A percentile compares a stretch with the other conserved stretches of the same genome.
Evolutionary conservation across 1,140 invertebrate species (phyloP).

Genomic region (Brachionus koreanus): DNA sequence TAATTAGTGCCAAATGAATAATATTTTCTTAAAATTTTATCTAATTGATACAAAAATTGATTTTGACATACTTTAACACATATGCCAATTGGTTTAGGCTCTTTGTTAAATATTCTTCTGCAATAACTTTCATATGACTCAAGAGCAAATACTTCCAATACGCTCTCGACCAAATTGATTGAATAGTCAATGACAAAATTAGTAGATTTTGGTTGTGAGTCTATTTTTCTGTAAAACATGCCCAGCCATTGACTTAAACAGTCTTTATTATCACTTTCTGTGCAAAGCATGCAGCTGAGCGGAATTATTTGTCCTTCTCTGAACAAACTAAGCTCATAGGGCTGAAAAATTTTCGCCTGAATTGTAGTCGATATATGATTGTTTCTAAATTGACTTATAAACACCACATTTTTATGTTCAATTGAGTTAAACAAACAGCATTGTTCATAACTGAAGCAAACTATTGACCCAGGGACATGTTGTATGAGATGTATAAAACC

Average conservation of each 20-base stretch:
- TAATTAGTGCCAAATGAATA: slow-evolving; percentile 22
- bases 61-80: slow-evolving; percentile 1
- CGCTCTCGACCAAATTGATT: not conserved
- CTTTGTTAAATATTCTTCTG: not conserved
- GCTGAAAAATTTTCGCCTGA: not conserved
- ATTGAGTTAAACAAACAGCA: not conserved
- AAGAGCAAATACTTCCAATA: not conserved
- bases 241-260: not conserved
- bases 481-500: slow-evolving; percentile 38
- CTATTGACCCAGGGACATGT: slow-evolving; percentile 15
- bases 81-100: not conserved
- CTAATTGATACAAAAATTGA: slow-evolving; percentile 11
- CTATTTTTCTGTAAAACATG: not conserved
- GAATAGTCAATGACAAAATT: not conserved
- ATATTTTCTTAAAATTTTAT: not conserved
- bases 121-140: not conserved
- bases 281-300: not conserved
- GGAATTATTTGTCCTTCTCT: not conserved
- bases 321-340: not conserved
- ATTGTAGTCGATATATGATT: not conserved
- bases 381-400: not conserved
- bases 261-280: not conserved
- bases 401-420: not conserved
- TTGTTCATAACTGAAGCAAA: slow-evolving; percentile 35
- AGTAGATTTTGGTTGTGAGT: not conserved